phyloP scores from a whole-genome alignment of 1,140 invertebrate species.

The Drosophila pseudoananassae region DNA sequence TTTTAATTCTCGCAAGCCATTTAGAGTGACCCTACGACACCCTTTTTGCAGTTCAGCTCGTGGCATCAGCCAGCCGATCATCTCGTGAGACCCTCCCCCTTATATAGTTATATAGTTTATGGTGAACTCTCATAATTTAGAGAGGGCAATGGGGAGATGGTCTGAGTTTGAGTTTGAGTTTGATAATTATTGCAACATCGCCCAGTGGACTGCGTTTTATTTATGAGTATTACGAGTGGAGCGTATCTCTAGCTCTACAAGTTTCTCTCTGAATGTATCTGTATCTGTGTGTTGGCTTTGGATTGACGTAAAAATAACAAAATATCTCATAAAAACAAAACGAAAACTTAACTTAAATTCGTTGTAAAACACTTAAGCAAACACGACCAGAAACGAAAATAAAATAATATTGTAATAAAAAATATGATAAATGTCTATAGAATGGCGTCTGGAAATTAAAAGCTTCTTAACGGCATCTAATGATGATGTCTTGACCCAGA shows the following conservation, averaged over 20 bases:
- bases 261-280: background rate
- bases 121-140: conserved; percentile 46
- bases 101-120: no score
- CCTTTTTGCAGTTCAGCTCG: conserved; percentile 34
- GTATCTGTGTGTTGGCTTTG: conserved; percentile 34
- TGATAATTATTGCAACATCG: conserved; percentile 70
- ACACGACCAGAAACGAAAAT: conserved; percentile 16
- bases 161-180: conserved; percentile 2
- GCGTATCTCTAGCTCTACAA: conserved; percentile 17
- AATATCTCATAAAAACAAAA: no score
- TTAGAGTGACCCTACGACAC: conserved; percentile 54
- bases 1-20: conserved; percentile 3
- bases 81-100: no score
- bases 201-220: conserved; percentile 33
- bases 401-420: conserved; percentile 56
- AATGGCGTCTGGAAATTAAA: background rate
- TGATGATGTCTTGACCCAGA: background rate
- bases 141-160: no score
- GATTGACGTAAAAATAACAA: conserved; percentile 31
- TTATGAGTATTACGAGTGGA: conserved; percentile 13
- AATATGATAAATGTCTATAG: conserved; percentile 3
- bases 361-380: conserved; percentile 37
- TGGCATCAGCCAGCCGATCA: no score
- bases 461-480: background rate
- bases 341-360: conserved; percentile 50